These are phyloP conservation scores for Montipora efflorescens DNA, from an alignment of 64 coral and sea anemone genomes.

Conservation along the genomic window DNA sequence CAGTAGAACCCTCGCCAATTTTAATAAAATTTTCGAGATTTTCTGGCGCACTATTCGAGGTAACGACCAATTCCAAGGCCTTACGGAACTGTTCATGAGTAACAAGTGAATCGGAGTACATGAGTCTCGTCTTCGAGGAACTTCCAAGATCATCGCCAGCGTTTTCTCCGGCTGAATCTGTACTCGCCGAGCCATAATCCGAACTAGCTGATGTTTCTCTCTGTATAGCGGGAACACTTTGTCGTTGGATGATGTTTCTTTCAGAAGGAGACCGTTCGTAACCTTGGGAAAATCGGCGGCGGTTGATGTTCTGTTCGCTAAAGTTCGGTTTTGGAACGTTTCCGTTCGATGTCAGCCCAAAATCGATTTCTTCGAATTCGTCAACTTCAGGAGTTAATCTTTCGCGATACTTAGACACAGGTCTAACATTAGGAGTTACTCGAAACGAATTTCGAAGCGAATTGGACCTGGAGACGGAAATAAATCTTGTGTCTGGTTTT, in stretches of 20 bases:
- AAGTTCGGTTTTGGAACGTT: neutral
- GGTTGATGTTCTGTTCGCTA: neutral
- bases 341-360: neutral
- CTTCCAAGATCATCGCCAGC: conserved; percentile 60
- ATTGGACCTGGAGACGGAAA: conserved; percentile 89
- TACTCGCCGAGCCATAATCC: conserved; percentile 94
- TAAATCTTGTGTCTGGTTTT: conserved; percentile 48
- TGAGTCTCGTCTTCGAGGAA: conserved; percentile 83
- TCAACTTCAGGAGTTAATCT: conserved; percentile 12
- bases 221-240: conserved; percentile 37
- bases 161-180: conserved; percentile 79
- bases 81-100: conserved; percentile 94
- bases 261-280: conserved; percentile 37
- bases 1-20: conserved; percentile 99
- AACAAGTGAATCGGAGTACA: conserved; percentile 92
- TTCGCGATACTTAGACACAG: conserved; percentile 32
- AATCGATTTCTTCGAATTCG: neutral
- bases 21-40: conserved; percentile 97
- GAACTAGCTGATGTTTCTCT: conserved; percentile 87
- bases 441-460: conserved; percentile 91
- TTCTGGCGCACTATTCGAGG: conserved; percentile 68
- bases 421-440: conserved; percentile 42
- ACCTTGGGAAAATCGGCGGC: conserved; percentile 21
- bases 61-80: conserved; percentile 90
- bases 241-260: conserved; percentile 10